A percentile compares a stretch with the other conserved stretches of the same genome.
phyloP scores from a whole-genome alignment of 2,888 invertebrate genomes.

The Abscondita cerata region DNA sequence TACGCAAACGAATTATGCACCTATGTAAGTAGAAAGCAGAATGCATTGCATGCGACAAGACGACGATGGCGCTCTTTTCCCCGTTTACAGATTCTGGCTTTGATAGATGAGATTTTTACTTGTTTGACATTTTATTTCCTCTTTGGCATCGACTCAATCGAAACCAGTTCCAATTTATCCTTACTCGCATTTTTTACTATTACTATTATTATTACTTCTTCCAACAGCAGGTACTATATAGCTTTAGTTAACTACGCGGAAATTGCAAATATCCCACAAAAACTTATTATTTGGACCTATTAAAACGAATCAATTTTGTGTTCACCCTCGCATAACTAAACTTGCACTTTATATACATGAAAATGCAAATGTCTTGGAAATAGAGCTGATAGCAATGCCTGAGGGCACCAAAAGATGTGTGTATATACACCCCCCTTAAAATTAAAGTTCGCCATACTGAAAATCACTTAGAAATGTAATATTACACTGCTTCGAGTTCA shows the following conservation, averaged over 20 bases:
- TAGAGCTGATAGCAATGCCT: constrained; percentile 15
- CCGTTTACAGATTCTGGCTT: constrained; percentile 37
- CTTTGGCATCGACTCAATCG: constrained; percentile 41
- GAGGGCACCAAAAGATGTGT: constrained; percentile 8
- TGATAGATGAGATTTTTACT: constrained; percentile 45
- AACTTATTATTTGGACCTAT: constrained; percentile 43
- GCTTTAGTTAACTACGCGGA: constrained; percentile 17
- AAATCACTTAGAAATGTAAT: constrained; percentile 48
- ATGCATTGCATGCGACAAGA: constrained; percentile 36
- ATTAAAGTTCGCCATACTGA: constrained; percentile 42
- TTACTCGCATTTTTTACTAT: constrained; percentile 26
- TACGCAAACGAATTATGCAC: constrained; percentile 19
- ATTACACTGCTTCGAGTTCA: constrained; percentile 47
- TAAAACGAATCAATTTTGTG: constrained; percentile 45
- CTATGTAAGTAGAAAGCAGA: constrained; percentile 10
- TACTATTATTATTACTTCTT: constrained; percentile 29
- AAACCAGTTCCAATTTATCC: constrained; percentile 36
- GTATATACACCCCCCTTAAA: constrained; percentile 26
- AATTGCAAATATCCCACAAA: constrained; percentile 15
- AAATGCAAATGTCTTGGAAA: constrained; percentile 46
- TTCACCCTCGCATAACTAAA: constrained; percentile 45
- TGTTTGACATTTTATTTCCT: constrained; percentile 45
- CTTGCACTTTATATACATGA: constrained; percentile 48
- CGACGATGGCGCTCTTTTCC: constrained; percentile 29
- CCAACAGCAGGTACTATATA: too few relatives aligned